Percentiles rank a stretch among this genome's conserved stretches.
Conservation (phyloP, 2,113 vertebrate species). For the Rynchops niger region DNA sequence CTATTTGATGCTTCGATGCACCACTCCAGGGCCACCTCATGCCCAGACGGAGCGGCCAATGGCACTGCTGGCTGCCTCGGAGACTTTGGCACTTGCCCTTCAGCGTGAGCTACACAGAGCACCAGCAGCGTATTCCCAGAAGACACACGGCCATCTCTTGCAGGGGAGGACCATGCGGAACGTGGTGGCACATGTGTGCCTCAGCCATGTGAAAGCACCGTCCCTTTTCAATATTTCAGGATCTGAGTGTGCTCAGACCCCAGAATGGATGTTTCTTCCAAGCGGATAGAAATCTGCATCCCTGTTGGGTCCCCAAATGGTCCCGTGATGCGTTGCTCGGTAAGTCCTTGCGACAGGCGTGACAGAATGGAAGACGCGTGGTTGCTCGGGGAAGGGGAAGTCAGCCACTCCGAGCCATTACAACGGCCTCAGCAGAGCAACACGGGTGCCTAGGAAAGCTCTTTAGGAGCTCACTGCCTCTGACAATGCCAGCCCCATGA, state of each 20-base stretch:
- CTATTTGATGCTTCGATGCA: neutral
- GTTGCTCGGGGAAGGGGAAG: neutral
- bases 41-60: neutral
- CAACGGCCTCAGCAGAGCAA: neutral
- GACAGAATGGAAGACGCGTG: neutral
- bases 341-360: conserved; percentile 47
- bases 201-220: conserved; percentile 19
- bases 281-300: conserved; percentile 23
- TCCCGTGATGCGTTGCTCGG: neutral
- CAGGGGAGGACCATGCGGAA: neutral
- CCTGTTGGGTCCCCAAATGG: conserved; percentile 28
- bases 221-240: conserved; percentile 67
- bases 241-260: neutral
- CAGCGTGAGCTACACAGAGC: fast-evolving
- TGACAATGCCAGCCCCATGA: neutral
- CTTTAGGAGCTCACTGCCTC: no score
- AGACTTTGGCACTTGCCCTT: fast-evolving
- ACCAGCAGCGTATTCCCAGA: neutral
- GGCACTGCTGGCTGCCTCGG: neutral
- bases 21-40: neutral
- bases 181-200: neutral
- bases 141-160: neutral
- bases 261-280: conserved; percentile 33
- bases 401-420: neutral
- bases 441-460: neutral